These are phyloP conservation scores for Podocnemis expansa DNA, from an alignment of 2,113 vertebrate species.

Conservation along the genomic window DNA sequence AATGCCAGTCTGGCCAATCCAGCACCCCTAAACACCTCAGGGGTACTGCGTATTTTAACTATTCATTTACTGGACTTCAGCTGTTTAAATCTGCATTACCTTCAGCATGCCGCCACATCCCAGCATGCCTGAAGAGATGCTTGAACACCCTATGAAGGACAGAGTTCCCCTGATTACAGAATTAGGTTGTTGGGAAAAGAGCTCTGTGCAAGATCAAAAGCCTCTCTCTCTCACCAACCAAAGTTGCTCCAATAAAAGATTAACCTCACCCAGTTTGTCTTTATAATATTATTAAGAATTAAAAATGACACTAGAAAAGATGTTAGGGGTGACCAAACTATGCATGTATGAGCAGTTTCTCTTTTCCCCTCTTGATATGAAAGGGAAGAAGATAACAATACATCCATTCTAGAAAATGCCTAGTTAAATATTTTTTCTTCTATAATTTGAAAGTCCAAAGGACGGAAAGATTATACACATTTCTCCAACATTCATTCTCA, in stretches of 20 bases:
- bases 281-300: neutral
- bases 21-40: neutral
- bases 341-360: neutral
- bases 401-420: neutral
- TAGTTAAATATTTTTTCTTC: neutral
- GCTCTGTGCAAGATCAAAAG: neutral
- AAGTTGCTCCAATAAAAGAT: neutral
- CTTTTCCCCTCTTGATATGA: neutral
- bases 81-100: neutral
- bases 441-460: neutral
- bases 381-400: neutral
- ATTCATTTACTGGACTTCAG: neutral
- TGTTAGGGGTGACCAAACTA: neutral
- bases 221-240: neutral
- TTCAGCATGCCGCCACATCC: neutral
- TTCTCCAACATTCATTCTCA: neutral
- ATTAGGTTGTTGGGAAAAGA: no score
- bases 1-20: neutral
- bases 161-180: neutral
- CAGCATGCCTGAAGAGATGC: neutral
- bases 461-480: no score
- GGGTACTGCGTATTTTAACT: neutral
- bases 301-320: neutral
- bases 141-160: neutral
- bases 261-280: neutral